These are phyloP conservation scores for Polypedilum pembai DNA, from an alignment of 1,140 invertebrate genomes.

Conservation along the genomic window DNA sequence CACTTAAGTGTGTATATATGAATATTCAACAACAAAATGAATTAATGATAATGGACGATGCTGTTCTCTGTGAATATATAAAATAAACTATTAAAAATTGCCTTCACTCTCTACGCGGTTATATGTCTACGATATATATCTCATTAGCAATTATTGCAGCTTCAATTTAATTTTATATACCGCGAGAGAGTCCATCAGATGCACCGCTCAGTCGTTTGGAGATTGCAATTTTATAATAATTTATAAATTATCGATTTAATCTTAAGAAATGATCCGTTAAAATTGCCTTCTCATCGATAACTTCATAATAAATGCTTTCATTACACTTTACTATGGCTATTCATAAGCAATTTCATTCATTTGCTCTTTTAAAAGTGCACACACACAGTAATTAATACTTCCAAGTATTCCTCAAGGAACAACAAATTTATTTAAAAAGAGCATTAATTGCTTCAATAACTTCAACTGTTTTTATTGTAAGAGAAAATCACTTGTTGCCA, in stretches of 20 bases:
- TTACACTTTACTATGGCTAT: not conserved
- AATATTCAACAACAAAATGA: not conserved
- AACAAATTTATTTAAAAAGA: too few relatives aligned
- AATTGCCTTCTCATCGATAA: constrained; percentile 17
- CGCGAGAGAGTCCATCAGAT: not conserved
- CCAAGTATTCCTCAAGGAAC: too few relatives aligned
- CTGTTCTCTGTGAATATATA: not conserved
- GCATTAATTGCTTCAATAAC: too few relatives aligned
- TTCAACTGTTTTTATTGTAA: too few relatives aligned
- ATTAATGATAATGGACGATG: constrained; percentile 5
- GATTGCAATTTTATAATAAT: constrained; percentile 1
- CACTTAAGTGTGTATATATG: not conserved
- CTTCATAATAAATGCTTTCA: constrained; percentile 12
- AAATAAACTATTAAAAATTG: too few relatives aligned
- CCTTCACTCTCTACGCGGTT: not conserved
- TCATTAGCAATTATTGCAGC: constrained; percentile 27
- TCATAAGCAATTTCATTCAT: too few relatives aligned
- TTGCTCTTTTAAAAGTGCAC: too few relatives aligned
- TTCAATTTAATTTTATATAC: not conserved
- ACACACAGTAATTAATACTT: too few relatives aligned
- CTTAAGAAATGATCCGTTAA: constrained; percentile 21
- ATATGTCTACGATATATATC: not conserved
- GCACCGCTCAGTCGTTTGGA: not conserved
- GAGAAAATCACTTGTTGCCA: too few relatives aligned
- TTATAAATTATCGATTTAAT: constrained; percentile 25